A percentile compares a stretch with the other conserved stretches of the same genome.
Conservation (phyloP, 1,140 invertebrate genomes). For the Parasteatoda tepidariorum region DNA sequence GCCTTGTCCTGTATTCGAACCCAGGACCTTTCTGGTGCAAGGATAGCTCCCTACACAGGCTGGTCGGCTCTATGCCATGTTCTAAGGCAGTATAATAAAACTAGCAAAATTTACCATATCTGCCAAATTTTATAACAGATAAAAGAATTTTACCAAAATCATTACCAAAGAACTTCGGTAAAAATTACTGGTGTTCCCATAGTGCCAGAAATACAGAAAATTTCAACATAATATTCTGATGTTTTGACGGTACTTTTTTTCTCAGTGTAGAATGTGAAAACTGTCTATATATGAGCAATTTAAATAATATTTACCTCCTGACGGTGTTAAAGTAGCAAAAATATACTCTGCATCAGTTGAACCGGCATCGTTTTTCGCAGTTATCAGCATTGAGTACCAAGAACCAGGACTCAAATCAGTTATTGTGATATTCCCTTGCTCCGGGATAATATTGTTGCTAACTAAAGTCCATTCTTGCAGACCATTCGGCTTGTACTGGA, state of each 20-base stretch:
- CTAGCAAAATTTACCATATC: too few species aligned
- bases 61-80: too few species aligned
- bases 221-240: too few species aligned
- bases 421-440: slow-evolving; percentile 62
- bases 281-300: neutral
- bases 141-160: neutral
- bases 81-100: too few species aligned
- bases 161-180: too few species aligned
- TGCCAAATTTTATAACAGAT: too few species aligned
- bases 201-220: too few species aligned
- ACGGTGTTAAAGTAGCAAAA: slow-evolving; percentile 74
- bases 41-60: too few species aligned
- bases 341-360: slow-evolving; percentile 86
- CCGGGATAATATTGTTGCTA: slow-evolving; percentile 84
- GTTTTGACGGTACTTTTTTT: neutral
- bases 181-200: too few species aligned
- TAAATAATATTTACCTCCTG: slow-evolving; percentile 70
- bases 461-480: slow-evolving; percentile 78
- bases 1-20: too few species aligned
- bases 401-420: slow-evolving; percentile 82
- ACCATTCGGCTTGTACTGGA: slow-evolving; percentile 68
- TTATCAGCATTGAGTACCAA: slow-evolving; percentile 85
- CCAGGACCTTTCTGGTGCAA: too few species aligned
- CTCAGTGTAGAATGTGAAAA: neutral
- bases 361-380: slow-evolving; percentile 92